Conservation (phyloP, 2,888 invertebrate species). For the Acrobasis repandana region DNA sequence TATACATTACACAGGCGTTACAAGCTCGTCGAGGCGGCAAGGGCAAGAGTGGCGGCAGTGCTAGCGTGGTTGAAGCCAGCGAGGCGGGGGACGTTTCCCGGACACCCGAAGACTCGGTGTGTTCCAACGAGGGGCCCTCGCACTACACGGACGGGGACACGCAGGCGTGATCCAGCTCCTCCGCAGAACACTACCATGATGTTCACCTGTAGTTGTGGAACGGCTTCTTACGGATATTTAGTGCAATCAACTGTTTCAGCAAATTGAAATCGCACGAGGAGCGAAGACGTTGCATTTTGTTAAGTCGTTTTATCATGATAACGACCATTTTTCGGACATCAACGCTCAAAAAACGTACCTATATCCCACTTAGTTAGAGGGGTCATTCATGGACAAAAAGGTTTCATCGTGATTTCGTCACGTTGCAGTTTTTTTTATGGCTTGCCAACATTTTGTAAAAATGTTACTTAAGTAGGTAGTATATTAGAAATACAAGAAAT, state of each 20-base stretch:
- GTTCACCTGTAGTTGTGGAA: slow-evolving; percentile 33
- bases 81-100: slow-evolving; percentile 90
- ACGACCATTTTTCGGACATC: not conserved
- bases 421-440: not conserved
- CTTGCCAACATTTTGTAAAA: not conserved
- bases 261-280: too few species aligned
- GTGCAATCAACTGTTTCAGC: not conserved
- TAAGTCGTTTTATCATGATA: not conserved
- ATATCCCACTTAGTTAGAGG: not conserved
- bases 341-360: not conserved
- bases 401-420: too few species aligned
- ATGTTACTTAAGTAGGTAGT: not conserved
- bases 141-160: slow-evolving; percentile 84
- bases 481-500: not conserved
- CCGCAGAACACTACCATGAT: slow-evolving; percentile 31
- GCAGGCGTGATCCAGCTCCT: slow-evolving; percentile 58
- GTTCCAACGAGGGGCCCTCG: slow-evolving; percentile 92
- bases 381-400: not conserved
- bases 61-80: slow-evolving; percentile 85
- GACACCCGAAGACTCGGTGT: slow-evolving; percentile 95
- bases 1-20: slow-evolving; percentile 83
- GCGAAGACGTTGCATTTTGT: too few species aligned
- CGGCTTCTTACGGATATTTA: not conserved
- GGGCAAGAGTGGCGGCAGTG: slow-evolving; percentile 73
- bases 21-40: slow-evolving; percentile 86